Conservation (phyloP, 2,888 invertebrate genomes). For the Mesorhabditis belari region DNA sequence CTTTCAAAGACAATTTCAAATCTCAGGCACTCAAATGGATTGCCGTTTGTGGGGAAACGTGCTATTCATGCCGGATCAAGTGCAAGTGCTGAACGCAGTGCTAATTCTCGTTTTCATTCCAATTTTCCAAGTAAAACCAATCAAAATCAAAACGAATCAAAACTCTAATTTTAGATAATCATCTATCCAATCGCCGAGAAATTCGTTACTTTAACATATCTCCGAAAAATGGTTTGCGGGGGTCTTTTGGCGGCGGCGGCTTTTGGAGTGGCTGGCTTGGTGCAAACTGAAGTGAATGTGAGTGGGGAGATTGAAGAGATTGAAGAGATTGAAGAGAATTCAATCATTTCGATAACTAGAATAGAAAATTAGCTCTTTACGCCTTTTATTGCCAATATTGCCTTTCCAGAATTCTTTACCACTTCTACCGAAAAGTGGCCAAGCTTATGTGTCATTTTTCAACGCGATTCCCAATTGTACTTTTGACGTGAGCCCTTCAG, state of each 20-base stretch:
- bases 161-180: slow-evolving; percentile 9
- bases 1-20: neutral
- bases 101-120: slow-evolving; percentile 57
- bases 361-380: too few relatives aligned
- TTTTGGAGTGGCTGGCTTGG: slow-evolving; percentile 75
- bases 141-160: neutral
- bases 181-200: slow-evolving; percentile 47
- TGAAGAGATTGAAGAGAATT: too few relatives aligned
- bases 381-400: neutral
- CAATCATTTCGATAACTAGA: neutral
- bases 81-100: slow-evolving; percentile 54
- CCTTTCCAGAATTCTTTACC: slow-evolving; percentile 33
- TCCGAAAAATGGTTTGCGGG: slow-evolving; percentile 80
- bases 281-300: slow-evolving; percentile 56
- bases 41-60: slow-evolving; percentile 31
- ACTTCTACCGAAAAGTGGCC: slow-evolving; percentile 24
- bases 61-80: slow-evolving; percentile 40
- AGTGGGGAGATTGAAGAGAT: neutral
- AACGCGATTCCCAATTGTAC: slow-evolving; percentile 26
- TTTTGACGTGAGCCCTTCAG: too few relatives aligned
- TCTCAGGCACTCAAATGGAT: slow-evolving; percentile 43
- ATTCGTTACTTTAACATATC: slow-evolving; percentile 40
- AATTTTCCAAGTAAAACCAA: slow-evolving; percentile 53
- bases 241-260: slow-evolving; percentile 76
- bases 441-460: slow-evolving; percentile 32